Evolutionary conservation across 30 jellyfish, hydroid and myxozoan genomes (phyloP).

Genomic region (Hydractinia symbiolongicarpus): DNA sequence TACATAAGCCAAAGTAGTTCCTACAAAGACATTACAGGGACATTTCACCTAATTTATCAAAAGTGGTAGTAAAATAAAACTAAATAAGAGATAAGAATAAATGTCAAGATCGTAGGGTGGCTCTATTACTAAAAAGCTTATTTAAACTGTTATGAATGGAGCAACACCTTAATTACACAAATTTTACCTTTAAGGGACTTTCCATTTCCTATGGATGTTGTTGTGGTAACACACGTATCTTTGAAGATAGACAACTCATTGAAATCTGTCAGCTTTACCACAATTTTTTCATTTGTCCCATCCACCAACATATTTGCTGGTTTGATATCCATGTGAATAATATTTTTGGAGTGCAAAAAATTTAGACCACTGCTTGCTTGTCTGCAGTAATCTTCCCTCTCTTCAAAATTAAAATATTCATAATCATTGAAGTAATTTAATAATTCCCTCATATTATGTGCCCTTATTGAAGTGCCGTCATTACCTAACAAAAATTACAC

Average conservation of each 20-base stretch:
- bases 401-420: background rate
- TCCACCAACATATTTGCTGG: background rate
- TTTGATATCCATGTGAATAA: background rate
- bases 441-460: constrained; percentile 5
- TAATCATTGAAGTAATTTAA: constrained; percentile 1
- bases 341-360: background rate
- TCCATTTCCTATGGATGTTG: background rate
- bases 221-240: constrained; percentile 6
- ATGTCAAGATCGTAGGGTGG: no score
- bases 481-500: background rate
- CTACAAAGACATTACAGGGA: background rate
- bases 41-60: no score
- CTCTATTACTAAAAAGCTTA: no score
- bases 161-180: no score
- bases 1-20: background rate
- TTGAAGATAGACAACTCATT: background rate
- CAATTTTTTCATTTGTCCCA: background rate
- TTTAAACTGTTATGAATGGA: background rate
- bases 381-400: background rate
- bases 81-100: no score
- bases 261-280: background rate
- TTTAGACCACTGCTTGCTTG: constrained; percentile 3
- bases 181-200: no score
- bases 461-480: background rate
- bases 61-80: no score